A percentile compares a stretch with the other conserved stretches of the same genome.
phyloP scores from a whole-genome alignment of 2,797 vertebrate species.

The Mycteria americana region DNA sequence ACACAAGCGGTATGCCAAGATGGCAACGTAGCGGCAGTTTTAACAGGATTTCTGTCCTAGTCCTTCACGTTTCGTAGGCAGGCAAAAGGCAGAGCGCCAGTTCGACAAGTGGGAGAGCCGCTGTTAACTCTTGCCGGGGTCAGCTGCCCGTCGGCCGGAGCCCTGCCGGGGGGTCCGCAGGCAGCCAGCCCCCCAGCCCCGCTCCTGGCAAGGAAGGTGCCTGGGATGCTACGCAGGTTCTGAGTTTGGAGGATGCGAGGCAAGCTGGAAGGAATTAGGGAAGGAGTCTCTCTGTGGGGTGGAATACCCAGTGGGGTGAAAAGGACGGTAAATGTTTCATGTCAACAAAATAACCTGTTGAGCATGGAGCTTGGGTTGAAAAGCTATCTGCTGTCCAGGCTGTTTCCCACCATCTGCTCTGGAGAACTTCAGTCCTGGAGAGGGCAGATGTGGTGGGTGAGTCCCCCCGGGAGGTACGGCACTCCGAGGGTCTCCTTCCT shows the following conservation, averaged over 20 bases:
- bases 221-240: not conserved
- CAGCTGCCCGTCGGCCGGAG: not conserved
- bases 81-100: not conserved
- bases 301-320: not conserved
- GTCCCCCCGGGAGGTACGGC: rapidly evolving
- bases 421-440: not conserved
- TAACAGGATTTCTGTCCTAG: not conserved
- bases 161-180: rapidly evolving
- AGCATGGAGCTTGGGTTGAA: not conserved
- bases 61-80: not conserved
- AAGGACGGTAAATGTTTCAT: not conserved
- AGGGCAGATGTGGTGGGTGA: not conserved
- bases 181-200: not conserved
- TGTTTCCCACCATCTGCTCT: not conserved
- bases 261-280: not conserved
- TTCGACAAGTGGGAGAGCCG: rapidly evolving
- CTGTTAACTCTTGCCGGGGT: not conserved
- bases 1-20: not conserved
- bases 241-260: not conserved
- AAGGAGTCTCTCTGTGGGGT: not conserved
- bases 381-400: not conserved
- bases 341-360: not conserved
- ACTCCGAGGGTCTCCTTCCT: not conserved
- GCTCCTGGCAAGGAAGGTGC: not conserved
- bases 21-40: rapidly evolving